These are phyloP conservation scores for Phaethon lepturus DNA, from an alignment of 2,113 vertebrate genomes.

Conservation along the genomic window DNA sequence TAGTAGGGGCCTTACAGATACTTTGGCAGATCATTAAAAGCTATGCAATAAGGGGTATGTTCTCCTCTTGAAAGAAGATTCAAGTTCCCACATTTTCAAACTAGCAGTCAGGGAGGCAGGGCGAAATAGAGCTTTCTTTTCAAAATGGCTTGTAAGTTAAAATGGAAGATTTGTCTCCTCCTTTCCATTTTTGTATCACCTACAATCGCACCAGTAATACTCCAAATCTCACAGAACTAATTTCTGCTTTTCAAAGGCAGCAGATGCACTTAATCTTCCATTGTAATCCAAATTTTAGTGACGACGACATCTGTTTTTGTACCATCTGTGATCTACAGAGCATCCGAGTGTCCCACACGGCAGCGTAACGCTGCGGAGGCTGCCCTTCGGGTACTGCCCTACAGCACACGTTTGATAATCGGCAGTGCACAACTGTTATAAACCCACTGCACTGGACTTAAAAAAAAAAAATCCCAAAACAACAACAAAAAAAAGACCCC, in stretches of 20 bases:
- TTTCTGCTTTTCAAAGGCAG: conserved; percentile 19
- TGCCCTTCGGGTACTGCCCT: not conserved
- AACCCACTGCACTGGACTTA: not conserved
- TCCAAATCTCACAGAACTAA: not conserved
- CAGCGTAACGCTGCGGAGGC: fast-evolving
- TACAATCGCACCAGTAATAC: not conserved
- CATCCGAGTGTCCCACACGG: fast-evolving
- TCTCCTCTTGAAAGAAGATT: not conserved
- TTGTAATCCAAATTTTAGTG: not conserved
- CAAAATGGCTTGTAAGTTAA: not conserved
- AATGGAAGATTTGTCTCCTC: not conserved
- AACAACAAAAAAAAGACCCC: not conserved
- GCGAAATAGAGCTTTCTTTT: not conserved
- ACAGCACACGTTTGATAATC: fast-evolving
- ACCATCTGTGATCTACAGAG: not conserved
- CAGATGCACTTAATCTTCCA: not conserved
- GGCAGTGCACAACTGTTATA: not conserved
- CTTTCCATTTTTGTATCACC: not conserved
- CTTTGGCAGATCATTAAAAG: not conserved
- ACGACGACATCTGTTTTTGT: not conserved
- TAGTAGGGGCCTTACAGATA: not conserved
- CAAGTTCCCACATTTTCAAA: not conserved
- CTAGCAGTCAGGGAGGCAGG: not conserved
- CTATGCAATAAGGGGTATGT: not conserved
- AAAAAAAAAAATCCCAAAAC: not conserved